Conservation (phyloP, 2,888 invertebrate species). For the Rapana venosa region DNA sequence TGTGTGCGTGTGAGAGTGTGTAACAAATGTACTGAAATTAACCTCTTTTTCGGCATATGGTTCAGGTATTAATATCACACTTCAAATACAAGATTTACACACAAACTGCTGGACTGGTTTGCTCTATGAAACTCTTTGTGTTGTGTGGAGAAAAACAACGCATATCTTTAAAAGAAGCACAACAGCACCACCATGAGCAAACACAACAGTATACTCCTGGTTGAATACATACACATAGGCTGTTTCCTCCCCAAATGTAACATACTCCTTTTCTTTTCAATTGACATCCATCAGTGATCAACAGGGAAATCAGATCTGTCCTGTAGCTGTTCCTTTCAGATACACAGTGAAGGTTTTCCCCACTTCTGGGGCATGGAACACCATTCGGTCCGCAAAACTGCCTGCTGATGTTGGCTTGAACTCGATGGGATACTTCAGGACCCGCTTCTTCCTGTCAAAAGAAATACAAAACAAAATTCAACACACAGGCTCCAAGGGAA, state of each 20-base stretch:
- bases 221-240: no score
- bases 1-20: neutral
- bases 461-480: neutral
- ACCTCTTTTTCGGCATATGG: neutral
- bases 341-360: slow-evolving; percentile 25
- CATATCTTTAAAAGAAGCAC: neutral
- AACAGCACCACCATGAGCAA: neutral
- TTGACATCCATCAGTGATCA: neutral
- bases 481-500: no score
- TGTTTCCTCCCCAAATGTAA: no score
- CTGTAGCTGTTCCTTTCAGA: slow-evolving; percentile 21
- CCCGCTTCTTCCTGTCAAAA: slow-evolving; percentile 23
- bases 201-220: no score
- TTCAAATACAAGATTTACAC: no score
- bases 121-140: neutral
- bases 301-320: neutral
- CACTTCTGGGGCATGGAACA: slow-evolving; percentile 33
- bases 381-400: slow-evolving; percentile 26
- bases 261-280: neutral
- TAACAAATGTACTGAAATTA: neutral
- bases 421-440: slow-evolving; percentile 37
- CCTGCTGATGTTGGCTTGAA: slow-evolving; percentile 20
- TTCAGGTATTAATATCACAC: neutral
- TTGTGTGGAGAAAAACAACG: neutral
- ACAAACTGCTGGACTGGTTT: no score